Evolutionary conservation across 92 coral and sea anemone genomes (phyloP).

Genomic region (Porites evermanni): DNA sequence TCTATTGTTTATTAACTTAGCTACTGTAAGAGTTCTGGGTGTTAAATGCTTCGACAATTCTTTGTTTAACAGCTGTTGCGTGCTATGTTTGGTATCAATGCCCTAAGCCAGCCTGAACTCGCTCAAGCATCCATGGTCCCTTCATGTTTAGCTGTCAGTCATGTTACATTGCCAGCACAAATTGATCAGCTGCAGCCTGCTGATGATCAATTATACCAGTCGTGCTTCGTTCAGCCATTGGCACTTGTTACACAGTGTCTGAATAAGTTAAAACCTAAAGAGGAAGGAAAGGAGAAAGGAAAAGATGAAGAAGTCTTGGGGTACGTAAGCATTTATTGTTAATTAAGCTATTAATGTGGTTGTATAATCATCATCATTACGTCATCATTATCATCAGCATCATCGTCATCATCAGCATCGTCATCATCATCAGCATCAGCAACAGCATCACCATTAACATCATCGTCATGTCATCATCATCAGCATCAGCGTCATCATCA

Average conservation of each 20-base stretch:
- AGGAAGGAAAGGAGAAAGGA: conserved; percentile 61
- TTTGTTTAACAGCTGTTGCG: conserved; percentile 80
- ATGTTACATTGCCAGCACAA: conserved; percentile 70
- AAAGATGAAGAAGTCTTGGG: conserved; percentile 25
- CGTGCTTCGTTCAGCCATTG: conserved; percentile 75
- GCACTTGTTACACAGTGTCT: conserved; percentile 60
- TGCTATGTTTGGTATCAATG: conserved; percentile 97
- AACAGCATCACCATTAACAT: neutral
- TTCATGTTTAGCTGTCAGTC: conserved; percentile 73
- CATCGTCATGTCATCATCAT: too few species aligned
- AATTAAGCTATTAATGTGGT: neutral
- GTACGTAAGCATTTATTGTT: neutral
- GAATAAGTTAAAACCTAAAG: conserved; percentile 68
- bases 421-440: neutral
- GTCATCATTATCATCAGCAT: neutral
- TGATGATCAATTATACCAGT: conserved; percentile 72
- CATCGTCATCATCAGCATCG: neutral
- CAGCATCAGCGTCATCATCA: too few species aligned
- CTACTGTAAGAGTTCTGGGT: too few species aligned
- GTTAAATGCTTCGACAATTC: too few species aligned
- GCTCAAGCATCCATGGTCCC: conserved; percentile 71
- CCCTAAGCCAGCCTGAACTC: conserved; percentile 86
- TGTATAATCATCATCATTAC: too few species aligned
- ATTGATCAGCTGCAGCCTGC: conserved; percentile 27
- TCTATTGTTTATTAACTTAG: too few species aligned